Evolutionary conservation across 2,888 invertebrate species (phyloP).

Genomic region (Melangyna quadrimaculata): DNA sequence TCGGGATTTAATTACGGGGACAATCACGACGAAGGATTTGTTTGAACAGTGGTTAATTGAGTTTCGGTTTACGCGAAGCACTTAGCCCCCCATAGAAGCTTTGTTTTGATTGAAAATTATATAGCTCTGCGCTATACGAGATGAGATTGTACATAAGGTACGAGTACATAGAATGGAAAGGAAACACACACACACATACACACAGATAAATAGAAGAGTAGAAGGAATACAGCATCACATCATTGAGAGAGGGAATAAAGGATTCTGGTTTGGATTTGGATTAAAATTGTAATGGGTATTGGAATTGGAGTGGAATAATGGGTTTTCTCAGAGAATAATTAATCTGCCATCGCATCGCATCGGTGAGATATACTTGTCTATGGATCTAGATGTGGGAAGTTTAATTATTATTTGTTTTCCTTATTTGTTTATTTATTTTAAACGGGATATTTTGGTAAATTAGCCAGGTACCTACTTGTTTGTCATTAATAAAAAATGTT

Average conservation of each 20-base stretch:
- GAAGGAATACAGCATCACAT: background rate
- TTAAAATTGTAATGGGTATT: slow-evolving; percentile 57
- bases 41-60: slow-evolving; percentile 71
- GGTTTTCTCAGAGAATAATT: slow-evolving; percentile 62
- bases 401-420: slow-evolving; percentile 17
- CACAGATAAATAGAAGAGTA: background rate
- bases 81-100: slow-evolving; percentile 50
- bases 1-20: slow-evolving; percentile 66
- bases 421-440: background rate
- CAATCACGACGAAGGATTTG: slow-evolving; percentile 65
- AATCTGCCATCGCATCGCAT: slow-evolving; percentile 49
- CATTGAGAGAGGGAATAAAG: slow-evolving; percentile 25
- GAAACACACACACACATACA: background rate
- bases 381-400: background rate
- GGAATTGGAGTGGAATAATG: slow-evolving; percentile 70
- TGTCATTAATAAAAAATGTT: too few relatives aligned
- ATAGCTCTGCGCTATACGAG: background rate
- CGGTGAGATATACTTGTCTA: slow-evolving; percentile 22
- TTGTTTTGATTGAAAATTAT: slow-evolving; percentile 58
- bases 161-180: too few relatives aligned
- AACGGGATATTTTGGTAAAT: background rate
- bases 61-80: slow-evolving; percentile 65
- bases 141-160: background rate
- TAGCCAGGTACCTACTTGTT: too few relatives aligned
- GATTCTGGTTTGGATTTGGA: slow-evolving; percentile 54